phyloP scores from a whole-genome alignment of 1,140 invertebrate species.

The Zelostemma sp. region DNA sequence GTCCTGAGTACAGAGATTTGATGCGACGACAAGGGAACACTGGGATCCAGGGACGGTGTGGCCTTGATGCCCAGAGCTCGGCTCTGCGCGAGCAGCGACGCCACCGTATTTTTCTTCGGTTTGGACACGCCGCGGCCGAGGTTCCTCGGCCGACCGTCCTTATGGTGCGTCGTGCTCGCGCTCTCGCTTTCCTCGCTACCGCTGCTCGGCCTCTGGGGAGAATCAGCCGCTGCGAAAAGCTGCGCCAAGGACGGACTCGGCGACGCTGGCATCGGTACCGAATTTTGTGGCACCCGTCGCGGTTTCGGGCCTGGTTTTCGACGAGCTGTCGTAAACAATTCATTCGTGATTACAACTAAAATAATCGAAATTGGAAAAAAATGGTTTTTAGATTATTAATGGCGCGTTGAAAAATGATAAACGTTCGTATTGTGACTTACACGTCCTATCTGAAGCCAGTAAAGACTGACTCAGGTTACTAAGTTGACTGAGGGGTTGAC shows the following conservation, averaged over 20 bases:
- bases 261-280: conserved; percentile 68
- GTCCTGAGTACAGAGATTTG: conserved; percentile 74
- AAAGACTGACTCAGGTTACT: conserved; percentile 72
- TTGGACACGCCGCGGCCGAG: conserved; percentile 87
- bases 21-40: conserved; percentile 71
- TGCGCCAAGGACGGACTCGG: conserved; percentile 71
- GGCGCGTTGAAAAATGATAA: conserved; percentile 6
- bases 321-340: no score
- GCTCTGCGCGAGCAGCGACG: conserved; percentile 86
- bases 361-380: no score
- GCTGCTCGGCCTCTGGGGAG: conserved; percentile 73
- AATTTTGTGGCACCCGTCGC: conserved; percentile 75
- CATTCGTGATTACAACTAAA: no score
- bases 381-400: not conserved
- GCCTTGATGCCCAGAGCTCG: conserved; percentile 81
- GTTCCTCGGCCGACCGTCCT: conserved; percentile 84
- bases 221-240: conserved; percentile 72
- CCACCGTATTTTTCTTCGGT: conserved; percentile 92
- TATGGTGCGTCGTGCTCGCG: conserved; percentile 67
- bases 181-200: conserved; percentile 79
- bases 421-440: conserved; percentile 59
- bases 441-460: conserved; percentile 70
- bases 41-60: conserved; percentile 72
- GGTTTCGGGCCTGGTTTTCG: conserved; percentile 81
- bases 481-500: conserved; percentile 71